These are phyloP conservation scores for Triops cancriformis DNA, from an alignment of 1,140 invertebrate species.

Conservation along the genomic window DNA sequence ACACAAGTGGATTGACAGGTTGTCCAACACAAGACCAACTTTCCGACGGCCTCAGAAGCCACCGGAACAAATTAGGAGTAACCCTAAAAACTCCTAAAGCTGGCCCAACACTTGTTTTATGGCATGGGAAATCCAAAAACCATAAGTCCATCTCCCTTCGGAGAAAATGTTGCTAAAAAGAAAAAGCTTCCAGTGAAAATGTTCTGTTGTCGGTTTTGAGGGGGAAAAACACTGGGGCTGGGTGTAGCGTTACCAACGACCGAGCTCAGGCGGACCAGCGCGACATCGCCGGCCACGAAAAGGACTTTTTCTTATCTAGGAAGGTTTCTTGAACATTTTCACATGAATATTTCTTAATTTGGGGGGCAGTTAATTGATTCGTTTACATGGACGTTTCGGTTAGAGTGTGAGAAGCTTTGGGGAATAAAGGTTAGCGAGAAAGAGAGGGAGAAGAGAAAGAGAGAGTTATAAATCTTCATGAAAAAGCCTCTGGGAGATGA, in stretches of 20 bases:
- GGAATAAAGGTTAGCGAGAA: neutral
- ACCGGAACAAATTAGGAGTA: slow-evolving; percentile 10
- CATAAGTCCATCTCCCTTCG: neutral
- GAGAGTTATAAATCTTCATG: slow-evolving; percentile 1
- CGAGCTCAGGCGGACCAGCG: no score
- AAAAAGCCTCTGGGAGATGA: neutral
- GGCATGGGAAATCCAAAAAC: slow-evolving; percentile 6
- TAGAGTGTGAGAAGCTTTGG: neutral
- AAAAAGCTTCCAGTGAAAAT: neutral
- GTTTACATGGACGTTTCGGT: neutral
- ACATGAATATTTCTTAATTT: slow-evolving; percentile 11
- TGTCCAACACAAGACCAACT: slow-evolving; percentile 10
- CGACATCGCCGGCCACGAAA: no score
- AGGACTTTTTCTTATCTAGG: neutral
- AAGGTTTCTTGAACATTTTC: neutral
- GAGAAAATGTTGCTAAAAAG: neutral
- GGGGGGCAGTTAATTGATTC: neutral
- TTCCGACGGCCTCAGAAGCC: slow-evolving; percentile 11
- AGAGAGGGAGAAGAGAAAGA: no score
- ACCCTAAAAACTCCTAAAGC: slow-evolving; percentile 7
- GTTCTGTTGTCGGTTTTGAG: neutral
- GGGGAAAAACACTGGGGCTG: neutral
- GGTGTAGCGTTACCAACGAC: neutral
- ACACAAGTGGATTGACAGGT: slow-evolving; percentile 11
- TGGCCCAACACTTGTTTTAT: neutral